These are phyloP conservation scores for Astreopora myriophthalma DNA, from an alignment of 64 coral and sea anemone species.

Conservation along the genomic window DNA sequence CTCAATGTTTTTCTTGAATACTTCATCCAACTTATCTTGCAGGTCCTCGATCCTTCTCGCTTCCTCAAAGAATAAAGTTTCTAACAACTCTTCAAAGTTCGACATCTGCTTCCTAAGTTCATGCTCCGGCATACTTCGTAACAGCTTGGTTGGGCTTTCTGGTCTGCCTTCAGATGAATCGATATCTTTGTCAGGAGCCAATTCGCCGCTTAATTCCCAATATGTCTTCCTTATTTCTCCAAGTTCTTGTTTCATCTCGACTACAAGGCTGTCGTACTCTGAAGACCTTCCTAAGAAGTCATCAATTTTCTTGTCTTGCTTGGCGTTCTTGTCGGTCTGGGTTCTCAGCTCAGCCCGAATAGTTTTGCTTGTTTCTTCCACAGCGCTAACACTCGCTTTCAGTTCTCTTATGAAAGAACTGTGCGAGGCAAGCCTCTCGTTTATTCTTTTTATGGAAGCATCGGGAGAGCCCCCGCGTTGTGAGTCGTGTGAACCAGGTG, in stretches of 20 bases:
- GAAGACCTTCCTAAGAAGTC: slow-evolving; percentile 60
- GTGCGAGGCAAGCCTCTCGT: slow-evolving; percentile 59
- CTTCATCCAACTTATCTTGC: slow-evolving; percentile 51
- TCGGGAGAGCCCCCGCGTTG: neutral
- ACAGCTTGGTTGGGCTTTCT: slow-evolving; percentile 22
- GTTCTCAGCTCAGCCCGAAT: slow-evolving; percentile 61
- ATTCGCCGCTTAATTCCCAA: slow-evolving; percentile 37
- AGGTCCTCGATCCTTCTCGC: slow-evolving; percentile 48
- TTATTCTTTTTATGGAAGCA: slow-evolving; percentile 55
- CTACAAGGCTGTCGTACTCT: slow-evolving; percentile 78
- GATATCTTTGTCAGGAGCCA: slow-evolving; percentile 47
- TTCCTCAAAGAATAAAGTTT: slow-evolving; percentile 58
- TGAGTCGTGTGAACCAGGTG: slow-evolving; percentile 63
- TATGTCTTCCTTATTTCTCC: slow-evolving; percentile 78
- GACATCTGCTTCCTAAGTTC: slow-evolving; percentile 49
- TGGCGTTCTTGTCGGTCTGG: slow-evolving; percentile 56
- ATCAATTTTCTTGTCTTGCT: slow-evolving; percentile 89
- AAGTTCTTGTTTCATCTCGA: slow-evolving; percentile 82
- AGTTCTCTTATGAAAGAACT: slow-evolving; percentile 74
- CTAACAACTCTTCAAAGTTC: slow-evolving; percentile 60
- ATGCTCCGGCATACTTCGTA: slow-evolving; percentile 36
- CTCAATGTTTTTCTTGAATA: slow-evolving; percentile 66
- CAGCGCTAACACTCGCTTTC: slow-evolving; percentile 67
- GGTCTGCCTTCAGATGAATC: slow-evolving; percentile 31
- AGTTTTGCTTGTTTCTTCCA: slow-evolving; percentile 72